Evolutionary conservation across 2,888 invertebrate species (phyloP), one percentile per base, ranked within the genome.

Genomic region (Drosophila peninsularis): DNA sequence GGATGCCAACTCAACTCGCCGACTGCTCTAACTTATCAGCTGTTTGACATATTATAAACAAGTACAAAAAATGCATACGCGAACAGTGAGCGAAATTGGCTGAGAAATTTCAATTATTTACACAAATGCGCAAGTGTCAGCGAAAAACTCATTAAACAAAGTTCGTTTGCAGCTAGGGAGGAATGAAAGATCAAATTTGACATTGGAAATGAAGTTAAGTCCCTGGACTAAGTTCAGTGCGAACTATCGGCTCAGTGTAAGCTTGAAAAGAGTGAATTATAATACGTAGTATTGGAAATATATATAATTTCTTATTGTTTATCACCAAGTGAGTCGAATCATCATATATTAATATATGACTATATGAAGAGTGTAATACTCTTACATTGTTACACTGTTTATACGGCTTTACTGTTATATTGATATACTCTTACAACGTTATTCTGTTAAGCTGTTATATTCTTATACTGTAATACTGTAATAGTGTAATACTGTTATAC

Each of bases 11-110:
- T 27, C 11, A 57, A 39, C 27, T 13, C 32, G 5, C 10, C 27
- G n/a, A 10, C 39, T 45, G 37, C 13, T 21, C 11, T 47, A 30
- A 19, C 44, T 71, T 60, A 71, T 71, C 71, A 71, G 57, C 34
- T 34, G 50, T 3, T 55, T 32, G 14, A 1, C 21, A 21, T 14
- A 55, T 58, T 39, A 34, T 32, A 44, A 42, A 44, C 11, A 37
- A 34, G n/a, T 24, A 21, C 11, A 37, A 21, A 42, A 6, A 24
- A 27, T 11, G 5, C 7, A 10, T 1, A 24, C 19, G 13, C n/a
- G 5, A 42, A 42, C 70, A 62, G 45, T 62, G 55, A 14, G 24
- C 55, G 19, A 62, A 53, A 62, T 34, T 30, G 36, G 36, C 21
- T 44, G 10, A 41, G 24, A 30, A 57, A 65, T 45, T 41, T 14